Percentiles rank a stretch among this genome's conserved stretches.
Conservation (phyloP, 2,113 vertebrate species). For the Orientallactaga bullata region DNA sequence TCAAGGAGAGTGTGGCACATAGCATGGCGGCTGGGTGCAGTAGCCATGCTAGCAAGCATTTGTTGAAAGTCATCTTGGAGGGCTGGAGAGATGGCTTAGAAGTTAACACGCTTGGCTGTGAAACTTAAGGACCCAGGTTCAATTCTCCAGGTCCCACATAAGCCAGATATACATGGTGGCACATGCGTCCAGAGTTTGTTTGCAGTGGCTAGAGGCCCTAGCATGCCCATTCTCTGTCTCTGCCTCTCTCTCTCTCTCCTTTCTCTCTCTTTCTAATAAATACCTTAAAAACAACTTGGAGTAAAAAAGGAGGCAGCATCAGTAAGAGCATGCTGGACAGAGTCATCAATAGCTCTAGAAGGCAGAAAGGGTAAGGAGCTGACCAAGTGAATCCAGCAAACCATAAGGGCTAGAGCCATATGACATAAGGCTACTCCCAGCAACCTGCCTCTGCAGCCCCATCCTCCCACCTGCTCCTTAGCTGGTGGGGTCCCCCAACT, state of each 20-base stretch:
- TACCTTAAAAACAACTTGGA: no score
- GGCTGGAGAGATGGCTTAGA: no score
- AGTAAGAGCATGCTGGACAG: not conserved
- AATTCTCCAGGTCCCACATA: no score
- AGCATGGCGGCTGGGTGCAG: not conserved
- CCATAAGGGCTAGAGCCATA: not conserved
- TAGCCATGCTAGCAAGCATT: not conserved
- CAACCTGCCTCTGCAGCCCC: not conserved
- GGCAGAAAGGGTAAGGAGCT: not conserved
- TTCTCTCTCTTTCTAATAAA: no score
- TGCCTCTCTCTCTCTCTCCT: no score
- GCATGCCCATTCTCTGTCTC: no score
- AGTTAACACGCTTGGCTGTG: no score
- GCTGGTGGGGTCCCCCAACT: not conserved
- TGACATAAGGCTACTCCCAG: not conserved
- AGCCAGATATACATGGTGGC: no score
- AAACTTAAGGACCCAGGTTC: no score
- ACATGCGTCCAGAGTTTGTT: no score
- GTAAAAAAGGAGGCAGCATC: not conserved
- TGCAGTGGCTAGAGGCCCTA: no score
- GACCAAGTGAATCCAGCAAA: not conserved
- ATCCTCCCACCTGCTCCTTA: not conserved
- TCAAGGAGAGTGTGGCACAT: constrained; percentile 19
- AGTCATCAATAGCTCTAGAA: not conserved
- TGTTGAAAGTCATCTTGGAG: not conserved